phyloP scores from a whole-genome alignment of 2,888 invertebrate genomes.

The Sphinx pinastri region DNA sequence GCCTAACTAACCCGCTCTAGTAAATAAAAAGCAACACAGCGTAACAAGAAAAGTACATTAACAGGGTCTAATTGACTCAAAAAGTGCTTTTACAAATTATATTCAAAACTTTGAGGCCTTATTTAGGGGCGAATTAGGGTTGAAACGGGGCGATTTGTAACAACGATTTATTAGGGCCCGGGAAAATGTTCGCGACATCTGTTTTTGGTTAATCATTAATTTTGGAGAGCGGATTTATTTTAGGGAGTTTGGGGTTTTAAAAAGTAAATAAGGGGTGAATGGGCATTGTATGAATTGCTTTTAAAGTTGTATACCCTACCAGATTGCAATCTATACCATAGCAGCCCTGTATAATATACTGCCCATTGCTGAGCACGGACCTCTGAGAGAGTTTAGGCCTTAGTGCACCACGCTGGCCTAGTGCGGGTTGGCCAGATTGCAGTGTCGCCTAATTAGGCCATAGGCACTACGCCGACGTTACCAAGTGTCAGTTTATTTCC shows the following conservation, averaged over 20 bases:
- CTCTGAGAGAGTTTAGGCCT: too few species aligned
- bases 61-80: conserved; percentile 11
- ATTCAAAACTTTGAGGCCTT: conserved; percentile 10
- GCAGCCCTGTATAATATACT: too few species aligned
- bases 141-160: conserved; percentile 36
- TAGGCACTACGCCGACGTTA: too few species aligned
- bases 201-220: conserved; percentile 32
- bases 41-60: conserved; percentile 18
- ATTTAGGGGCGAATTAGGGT: conserved; percentile 16
- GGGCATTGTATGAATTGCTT: too few species aligned
- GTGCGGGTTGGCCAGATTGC: too few species aligned
- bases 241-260: background rate
- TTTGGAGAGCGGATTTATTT: background rate
- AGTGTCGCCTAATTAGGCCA: too few species aligned
- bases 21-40: background rate
- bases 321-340: too few species aligned
- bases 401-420: too few species aligned
- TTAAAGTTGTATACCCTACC: too few species aligned
- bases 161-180: conserved; percentile 36
- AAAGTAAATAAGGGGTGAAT: too few species aligned
- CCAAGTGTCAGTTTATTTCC: too few species aligned
- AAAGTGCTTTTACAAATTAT: conserved; percentile 17
- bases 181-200: conserved; percentile 40
- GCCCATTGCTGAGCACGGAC: too few species aligned
- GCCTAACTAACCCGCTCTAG: background rate